Percentiles rank a stretch among this genome's conserved stretches.
Evolutionary conservation across 2,113 vertebrate species (phyloP).

Genomic region (Arizona elegans): DNA sequence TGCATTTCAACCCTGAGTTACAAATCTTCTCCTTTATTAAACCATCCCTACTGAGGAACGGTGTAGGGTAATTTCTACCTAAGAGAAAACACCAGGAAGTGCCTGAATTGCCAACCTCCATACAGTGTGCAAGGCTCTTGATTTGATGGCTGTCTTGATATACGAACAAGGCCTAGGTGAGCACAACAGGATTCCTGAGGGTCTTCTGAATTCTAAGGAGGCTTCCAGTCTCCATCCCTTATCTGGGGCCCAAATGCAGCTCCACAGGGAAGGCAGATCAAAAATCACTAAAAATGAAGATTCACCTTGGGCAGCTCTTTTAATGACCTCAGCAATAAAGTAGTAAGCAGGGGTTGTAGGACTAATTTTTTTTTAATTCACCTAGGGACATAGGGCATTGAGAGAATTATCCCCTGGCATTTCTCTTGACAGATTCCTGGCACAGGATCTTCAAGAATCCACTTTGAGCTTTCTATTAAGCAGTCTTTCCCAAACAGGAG

Average conservation of each 20-base stretch:
- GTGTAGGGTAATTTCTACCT: neutral
- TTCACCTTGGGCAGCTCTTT: neutral
- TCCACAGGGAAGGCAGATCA: neutral
- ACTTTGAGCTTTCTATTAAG: neutral
- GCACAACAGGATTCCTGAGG: neutral
- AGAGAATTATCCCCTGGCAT: neutral
- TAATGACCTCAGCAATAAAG: neutral
- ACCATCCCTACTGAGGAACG: neutral
- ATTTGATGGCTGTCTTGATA: neutral
- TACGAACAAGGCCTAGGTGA: neutral
- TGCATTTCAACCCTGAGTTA: no score
- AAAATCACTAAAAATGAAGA: neutral
- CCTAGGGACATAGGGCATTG: neutral
- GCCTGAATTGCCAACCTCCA: neutral
- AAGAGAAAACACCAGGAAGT: neutral
- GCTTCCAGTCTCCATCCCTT: neutral
- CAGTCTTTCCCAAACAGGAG: neutral
- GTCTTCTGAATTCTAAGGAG: neutral
- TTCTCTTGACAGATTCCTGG: neutral
- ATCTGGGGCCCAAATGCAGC: neutral
- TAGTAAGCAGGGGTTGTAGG: neutral
- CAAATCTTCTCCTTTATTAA: no score
- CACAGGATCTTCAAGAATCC: neutral
- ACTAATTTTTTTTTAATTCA: neutral
- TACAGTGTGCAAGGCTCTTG: neutral